Percentiles rank a stretch among this genome's conserved stretches.
Evolutionary conservation across 2,113 vertebrate species (phyloP).

Genomic region (Nematolebias whitei): DNA sequence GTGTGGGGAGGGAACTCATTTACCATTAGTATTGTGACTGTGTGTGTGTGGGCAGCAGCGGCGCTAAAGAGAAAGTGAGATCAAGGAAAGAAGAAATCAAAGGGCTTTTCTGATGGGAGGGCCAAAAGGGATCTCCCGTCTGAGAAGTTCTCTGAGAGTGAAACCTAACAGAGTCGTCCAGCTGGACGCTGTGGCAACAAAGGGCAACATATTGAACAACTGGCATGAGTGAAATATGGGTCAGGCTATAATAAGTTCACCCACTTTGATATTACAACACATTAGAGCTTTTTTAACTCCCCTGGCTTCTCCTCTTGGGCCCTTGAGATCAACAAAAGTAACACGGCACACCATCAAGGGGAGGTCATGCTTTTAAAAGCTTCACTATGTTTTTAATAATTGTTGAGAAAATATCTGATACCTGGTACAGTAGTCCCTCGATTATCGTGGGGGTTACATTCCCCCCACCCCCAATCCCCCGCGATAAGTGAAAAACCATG

Average conservation of each 20-base stretch:
- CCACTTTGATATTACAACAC: slow-evolving; percentile 17
- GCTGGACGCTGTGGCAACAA: slow-evolving; percentile 17
- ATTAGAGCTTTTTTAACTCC: neutral
- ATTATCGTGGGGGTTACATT: no score
- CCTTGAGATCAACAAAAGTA: neutral
- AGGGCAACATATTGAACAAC: slow-evolving; percentile 11
- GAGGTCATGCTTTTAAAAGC: no score
- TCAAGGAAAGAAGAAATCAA: slow-evolving; percentile 56
- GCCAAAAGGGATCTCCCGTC: slow-evolving; percentile 32
- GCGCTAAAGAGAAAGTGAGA: slow-evolving; percentile 39
- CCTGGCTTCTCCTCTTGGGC: neutral
- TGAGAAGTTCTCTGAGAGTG: slow-evolving; percentile 29
- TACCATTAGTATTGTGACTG: slow-evolving; percentile 9
- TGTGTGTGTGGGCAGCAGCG: slow-evolving; percentile 34
- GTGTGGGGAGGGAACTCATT: slow-evolving; percentile 1
- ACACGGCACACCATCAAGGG: no score
- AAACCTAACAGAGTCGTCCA: slow-evolving; percentile 16
- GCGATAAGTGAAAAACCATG: no score
- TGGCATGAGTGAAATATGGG: neutral
- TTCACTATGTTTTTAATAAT: no score
- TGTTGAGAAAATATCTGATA: no score
- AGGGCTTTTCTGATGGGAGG: slow-evolving; percentile 47
- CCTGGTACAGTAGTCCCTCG: no score
- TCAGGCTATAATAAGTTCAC: slow-evolving; percentile 25
- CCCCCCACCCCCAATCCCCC: no score